Percentiles rank a stretch among this genome's conserved stretches.
Conservation (phyloP, 2,113 vertebrate genomes). For the Hydrolagus affinis region DNA sequence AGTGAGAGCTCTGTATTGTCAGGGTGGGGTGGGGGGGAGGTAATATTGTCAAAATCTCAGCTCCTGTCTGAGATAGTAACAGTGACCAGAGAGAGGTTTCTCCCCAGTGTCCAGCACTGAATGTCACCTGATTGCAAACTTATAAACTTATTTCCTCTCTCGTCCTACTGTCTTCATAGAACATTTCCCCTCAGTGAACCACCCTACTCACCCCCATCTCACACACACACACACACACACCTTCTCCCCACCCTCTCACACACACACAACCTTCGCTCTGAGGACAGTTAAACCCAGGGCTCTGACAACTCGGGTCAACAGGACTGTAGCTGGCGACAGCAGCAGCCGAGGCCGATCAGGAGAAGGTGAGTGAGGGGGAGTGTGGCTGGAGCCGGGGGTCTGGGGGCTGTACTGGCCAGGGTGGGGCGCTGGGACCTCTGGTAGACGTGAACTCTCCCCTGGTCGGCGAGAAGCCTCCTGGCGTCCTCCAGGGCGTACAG, state of each 20-base stretch:
- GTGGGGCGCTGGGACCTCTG: conserved; percentile 57
- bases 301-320: conserved; percentile 11
- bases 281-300: too few relatives aligned
- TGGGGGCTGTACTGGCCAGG: conserved; percentile 34
- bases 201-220: neutral
- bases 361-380: conserved; percentile 42
- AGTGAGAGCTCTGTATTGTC: too few relatives aligned
- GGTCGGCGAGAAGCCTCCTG: conserved; percentile 88
- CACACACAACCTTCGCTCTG: neutral
- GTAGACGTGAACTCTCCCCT: conserved; percentile 79
- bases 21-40: too few relatives aligned
- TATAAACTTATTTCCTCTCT: too few relatives aligned
- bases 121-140: too few relatives aligned
- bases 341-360: conserved; percentile 52
- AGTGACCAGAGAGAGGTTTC: too few relatives aligned
- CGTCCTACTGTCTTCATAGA: too few relatives aligned
- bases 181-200: neutral
- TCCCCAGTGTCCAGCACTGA: too few relatives aligned
- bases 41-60: too few relatives aligned
- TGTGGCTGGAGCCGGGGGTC: neutral
- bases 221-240: neutral
- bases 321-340: conserved; percentile 55
- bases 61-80: too few relatives aligned
- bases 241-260: neutral
- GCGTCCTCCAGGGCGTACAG: conserved; percentile 92